Evolutionary conservation across 2,113 vertebrate species (phyloP).

Genomic region (Hemiscyllium ocellatum): DNA sequence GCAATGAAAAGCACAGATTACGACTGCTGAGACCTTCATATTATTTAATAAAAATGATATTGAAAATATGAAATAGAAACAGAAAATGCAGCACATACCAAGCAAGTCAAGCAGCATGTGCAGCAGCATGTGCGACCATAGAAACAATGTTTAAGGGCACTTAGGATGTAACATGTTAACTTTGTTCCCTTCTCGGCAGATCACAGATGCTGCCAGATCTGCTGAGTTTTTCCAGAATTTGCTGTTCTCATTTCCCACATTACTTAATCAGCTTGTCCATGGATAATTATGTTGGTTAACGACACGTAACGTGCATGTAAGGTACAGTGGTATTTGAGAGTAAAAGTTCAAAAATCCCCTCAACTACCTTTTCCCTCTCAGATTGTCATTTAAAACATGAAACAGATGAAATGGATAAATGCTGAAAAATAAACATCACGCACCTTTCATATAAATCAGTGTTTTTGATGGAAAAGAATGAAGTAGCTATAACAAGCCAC

Average conservation of each 20-base stretch:
- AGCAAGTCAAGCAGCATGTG: not conserved
- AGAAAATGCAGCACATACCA: not conserved
- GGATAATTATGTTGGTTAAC: not conserved
- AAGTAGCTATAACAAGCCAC: not conserved
- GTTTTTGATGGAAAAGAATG: not conserved
- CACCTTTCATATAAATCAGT: not conserved
- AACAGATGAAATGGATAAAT: not conserved
- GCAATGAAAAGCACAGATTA: not conserved
- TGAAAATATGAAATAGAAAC: not conserved
- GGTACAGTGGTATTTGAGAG: not conserved
- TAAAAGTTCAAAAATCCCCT: not conserved
- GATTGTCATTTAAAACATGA: not conserved
- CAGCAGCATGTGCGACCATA: not conserved
- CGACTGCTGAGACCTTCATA: not conserved
- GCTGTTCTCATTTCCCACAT: not conserved
- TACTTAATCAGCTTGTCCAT: not conserved
- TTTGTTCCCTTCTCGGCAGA: not conserved
- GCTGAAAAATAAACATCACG: not conserved
- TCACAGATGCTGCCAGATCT: not conserved
- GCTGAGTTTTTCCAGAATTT: not conserved
- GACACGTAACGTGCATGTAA: not conserved
- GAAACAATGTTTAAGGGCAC: not conserved
- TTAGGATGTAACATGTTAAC: not conserved
- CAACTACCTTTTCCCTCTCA: not conserved
- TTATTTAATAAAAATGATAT: constrained; percentile 2